phyloP scores from a whole-genome alignment of 1,140 invertebrate genomes.

The Euschistus heros region DNA sequence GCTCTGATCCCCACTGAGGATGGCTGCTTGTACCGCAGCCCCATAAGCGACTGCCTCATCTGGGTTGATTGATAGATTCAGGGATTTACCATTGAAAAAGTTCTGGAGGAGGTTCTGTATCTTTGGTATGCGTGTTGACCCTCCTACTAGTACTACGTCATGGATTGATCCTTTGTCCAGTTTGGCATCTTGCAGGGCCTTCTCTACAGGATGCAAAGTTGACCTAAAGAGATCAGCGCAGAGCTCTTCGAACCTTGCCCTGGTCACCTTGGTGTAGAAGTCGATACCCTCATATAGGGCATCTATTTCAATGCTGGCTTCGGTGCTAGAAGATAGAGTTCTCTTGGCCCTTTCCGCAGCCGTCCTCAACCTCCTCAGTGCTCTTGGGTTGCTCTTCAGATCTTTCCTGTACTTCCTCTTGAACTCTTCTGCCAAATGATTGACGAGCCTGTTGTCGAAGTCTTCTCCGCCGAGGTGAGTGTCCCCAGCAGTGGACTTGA shows the following conservation, averaged over 20 bases:
- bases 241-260: too few relatives aligned
- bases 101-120: constrained; percentile 42
- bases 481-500: too few relatives aligned
- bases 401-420: constrained; percentile 45
- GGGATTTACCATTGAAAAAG: constrained; percentile 49
- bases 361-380: constrained; percentile 49
- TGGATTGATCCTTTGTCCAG: constrained; percentile 51
- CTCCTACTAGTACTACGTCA: constrained; percentile 58
- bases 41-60: constrained; percentile 65
- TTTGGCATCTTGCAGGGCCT: constrained; percentile 58
- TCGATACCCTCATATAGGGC: constrained; percentile 46
- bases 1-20: constrained; percentile 51
- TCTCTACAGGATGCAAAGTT: constrained; percentile 61
- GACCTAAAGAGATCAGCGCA: constrained; percentile 47
- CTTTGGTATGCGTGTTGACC: constrained; percentile 50
- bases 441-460: too few relatives aligned
- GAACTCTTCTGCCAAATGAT: constrained; percentile 47
- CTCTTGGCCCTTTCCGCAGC: constrained; percentile 51
- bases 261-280: too few relatives aligned
- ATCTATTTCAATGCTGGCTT: constrained; percentile 46
- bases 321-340: constrained; percentile 45
- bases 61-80: constrained; percentile 63
- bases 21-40: constrained; percentile 64
- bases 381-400: constrained; percentile 38
- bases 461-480: too few relatives aligned